Evolutionary conservation across 2,888 invertebrate species (phyloP).

Genomic region (Philhelius pedissequus): DNA sequence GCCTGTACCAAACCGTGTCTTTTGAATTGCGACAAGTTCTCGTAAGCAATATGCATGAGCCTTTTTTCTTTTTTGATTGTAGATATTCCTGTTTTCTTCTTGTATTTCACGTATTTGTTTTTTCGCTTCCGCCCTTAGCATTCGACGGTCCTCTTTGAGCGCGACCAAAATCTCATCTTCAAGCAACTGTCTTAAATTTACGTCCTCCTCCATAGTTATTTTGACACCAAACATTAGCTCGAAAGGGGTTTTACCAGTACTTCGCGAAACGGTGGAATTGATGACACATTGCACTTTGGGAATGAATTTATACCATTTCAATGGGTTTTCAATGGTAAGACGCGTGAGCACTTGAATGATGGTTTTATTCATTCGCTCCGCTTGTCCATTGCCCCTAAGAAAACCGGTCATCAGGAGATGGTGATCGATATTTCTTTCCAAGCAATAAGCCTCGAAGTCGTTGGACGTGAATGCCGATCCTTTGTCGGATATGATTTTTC

Average conservation of each 20-base stretch:
- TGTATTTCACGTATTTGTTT: constrained; percentile 33
- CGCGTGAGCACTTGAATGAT: neutral
- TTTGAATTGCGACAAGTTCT: constrained; percentile 35
- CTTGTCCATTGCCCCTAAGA: no score
- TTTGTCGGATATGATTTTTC: no score
- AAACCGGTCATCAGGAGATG: no score
- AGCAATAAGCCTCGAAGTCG: no score
- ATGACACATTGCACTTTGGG: neutral
- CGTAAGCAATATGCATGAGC: constrained; percentile 25
- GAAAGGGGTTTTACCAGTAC: neutral
- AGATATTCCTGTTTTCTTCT: constrained; percentile 24
- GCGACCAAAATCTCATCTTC: no score
- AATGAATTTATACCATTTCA: neutral
- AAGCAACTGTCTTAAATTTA: no score
- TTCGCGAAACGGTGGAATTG: neutral
- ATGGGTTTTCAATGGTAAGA: neutral
- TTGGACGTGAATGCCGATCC: no score
- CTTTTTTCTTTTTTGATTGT: constrained; percentile 6
- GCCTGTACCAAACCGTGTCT: constrained; percentile 38
- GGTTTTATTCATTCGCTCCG: no score
- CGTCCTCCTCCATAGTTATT: no score
- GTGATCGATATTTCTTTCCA: no score
- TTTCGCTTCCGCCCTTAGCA: no score
- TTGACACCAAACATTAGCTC: constrained; percentile 58
- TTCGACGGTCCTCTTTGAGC: no score